phyloP scores from a whole-genome alignment of 2,797 vertebrate genomes.

The Enteromius treurensis region DNA sequence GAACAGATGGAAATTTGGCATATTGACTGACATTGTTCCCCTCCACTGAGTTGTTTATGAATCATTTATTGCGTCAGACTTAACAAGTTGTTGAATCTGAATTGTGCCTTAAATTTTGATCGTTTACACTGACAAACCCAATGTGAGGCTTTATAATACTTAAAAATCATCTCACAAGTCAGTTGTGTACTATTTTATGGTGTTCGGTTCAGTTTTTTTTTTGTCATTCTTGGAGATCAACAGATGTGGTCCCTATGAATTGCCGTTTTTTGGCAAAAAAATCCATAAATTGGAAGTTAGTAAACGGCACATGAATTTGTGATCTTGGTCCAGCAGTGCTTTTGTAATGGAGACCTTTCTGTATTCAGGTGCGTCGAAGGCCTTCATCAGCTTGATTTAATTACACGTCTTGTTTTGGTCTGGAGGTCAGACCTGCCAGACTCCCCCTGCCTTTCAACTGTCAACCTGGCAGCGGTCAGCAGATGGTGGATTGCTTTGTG shows the following conservation, averaged over 20 bases:
- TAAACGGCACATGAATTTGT: neutral
- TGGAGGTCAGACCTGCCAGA: conserved; percentile 29
- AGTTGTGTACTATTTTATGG: neutral
- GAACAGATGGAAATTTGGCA: neutral
- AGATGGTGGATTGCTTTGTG: conserved; percentile 49
- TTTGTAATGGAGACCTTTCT: conserved; percentile 12
- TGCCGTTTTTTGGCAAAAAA: neutral
- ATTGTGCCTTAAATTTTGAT: neutral
- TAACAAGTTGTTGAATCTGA: neutral
- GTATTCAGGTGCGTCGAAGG: neutral
- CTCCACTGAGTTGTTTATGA: neutral
- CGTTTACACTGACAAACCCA: neutral
- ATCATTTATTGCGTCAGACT: neutral
- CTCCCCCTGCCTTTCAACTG: conserved; percentile 14
- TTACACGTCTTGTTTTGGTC: conserved; percentile 43
- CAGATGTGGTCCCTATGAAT: neutral
- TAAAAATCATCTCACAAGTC: neutral
- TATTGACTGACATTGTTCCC: neutral
- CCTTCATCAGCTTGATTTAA: conserved; percentile 27
- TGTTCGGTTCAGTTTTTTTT: neutral
- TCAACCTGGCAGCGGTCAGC: conserved; percentile 46
- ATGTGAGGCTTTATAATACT: neutral
- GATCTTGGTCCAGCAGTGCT: neutral
- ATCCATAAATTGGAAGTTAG: neutral
- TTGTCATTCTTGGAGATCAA: neutral